These are phyloP conservation scores for Tenthredo mesomela DNA, from an alignment of 2,888 invertebrate genomes.

Conservation along the genomic window DNA sequence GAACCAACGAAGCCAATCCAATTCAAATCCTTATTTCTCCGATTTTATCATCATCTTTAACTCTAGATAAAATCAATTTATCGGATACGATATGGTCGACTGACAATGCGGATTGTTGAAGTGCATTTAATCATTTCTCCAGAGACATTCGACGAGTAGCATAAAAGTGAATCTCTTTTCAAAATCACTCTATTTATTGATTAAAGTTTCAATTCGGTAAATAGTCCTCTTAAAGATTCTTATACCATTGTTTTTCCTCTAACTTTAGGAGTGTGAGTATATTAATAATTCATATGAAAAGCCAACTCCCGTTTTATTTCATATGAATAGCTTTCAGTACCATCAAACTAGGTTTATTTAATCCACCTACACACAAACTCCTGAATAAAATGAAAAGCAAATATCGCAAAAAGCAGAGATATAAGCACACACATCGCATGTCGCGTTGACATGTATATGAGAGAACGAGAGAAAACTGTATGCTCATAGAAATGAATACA, in stretches of 20 bases:
- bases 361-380: neutral
- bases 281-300: neutral
- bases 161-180: neutral
- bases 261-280: neutral
- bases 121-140: neutral
- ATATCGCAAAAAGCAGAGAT: neutral
- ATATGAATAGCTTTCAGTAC: neutral
- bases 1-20: neutral
- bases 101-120: neutral
- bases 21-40: neutral
- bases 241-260: neutral
- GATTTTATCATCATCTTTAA: neutral
- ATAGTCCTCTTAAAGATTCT: neutral
- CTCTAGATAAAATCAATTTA: neutral
- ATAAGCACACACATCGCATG: neutral
- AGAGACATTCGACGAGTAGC: neutral
- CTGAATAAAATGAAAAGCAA: constrained; percentile 9
- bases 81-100: neutral
- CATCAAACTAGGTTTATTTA: neutral
- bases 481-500: neutral
- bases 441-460: neutral
- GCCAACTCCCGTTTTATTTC: neutral
- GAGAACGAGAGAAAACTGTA: neutral
- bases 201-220: neutral
- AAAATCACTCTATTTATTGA: neutral